Evolutionary conservation across 2,888 invertebrate genomes (phyloP), one percentile per base, ranked within the genome.

Genomic region (Pristionchus japonicus): DNA sequence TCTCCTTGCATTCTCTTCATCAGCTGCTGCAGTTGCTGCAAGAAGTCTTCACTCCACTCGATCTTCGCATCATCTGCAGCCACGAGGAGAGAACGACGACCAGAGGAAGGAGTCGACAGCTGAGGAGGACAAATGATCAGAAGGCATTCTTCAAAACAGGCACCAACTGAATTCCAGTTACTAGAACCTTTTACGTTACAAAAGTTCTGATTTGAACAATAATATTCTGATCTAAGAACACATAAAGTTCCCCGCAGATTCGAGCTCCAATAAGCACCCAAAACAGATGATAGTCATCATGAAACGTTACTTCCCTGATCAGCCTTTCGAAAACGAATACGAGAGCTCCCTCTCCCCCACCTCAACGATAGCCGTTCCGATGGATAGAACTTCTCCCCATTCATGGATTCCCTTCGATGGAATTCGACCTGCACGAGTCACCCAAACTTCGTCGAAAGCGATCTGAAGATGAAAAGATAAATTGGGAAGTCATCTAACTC

Each of bases 41-140:
- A 88, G 40, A 93, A 49, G 31, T 89, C 77, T 57, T 92, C 92
- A 23, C 92, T 92, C 94, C 94, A 94, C 83, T 94, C 93, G 1
- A 93, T 61, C 88, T 93, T 93, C 85, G 92, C 90, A 77, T 93
- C 93, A 86, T 93, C 93, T 47, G 90, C 87, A 52, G 92, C 93
- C 31, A 93, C 52, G 17, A 89, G 88, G 1, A 92, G 70, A 20
- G 23, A 37, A n/a, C 43, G 80, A 83, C 23, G 34, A 20, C 49
- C 82, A 23, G 49, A 49, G 17, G 82, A 52, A 52, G 82, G 27
- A 23, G 27, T 6, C 1, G 85, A 85, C 43, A 61, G 27, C 85
- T 85, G 61, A 4, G n/a, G n/a, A n/a, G n/a, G n/a, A n/a, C n/a
- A n/a, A n/a, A n/a, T n/a, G n/a, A n/a, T n/a, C n/a, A n/a, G n/a